phyloP scores from a whole-genome alignment of 2,113 vertebrate genomes.

The Scomber colias region DNA sequence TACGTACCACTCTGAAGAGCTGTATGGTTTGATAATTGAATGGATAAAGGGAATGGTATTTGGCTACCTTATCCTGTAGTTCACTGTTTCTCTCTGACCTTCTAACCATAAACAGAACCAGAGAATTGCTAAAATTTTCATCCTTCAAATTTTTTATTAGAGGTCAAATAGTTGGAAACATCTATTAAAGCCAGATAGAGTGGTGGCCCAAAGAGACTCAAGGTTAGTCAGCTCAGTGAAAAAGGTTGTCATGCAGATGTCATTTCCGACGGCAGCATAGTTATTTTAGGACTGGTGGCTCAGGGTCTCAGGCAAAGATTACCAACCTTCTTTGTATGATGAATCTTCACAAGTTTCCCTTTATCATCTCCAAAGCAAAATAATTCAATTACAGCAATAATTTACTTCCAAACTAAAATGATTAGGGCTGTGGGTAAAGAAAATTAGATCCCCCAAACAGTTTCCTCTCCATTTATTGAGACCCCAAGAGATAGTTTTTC shows the following conservation, averaged over 20 bases:
- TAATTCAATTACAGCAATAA: too few relatives aligned
- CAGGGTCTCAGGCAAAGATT: neutral
- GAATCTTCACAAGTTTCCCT: neutral
- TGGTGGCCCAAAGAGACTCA: neutral
- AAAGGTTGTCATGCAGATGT: constrained; percentile 3
- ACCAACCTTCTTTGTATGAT: neutral
- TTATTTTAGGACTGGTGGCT: neutral
- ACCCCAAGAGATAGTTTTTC: neutral
- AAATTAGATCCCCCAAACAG: neutral
- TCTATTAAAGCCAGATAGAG: neutral
- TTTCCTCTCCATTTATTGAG: neutral
- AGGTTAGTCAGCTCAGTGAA: constrained; percentile 6
- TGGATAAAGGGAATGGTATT: too few relatives aligned
- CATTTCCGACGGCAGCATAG: constrained; percentile 2
- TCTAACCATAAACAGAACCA: neutral
- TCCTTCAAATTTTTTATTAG: neutral
- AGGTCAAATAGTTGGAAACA: neutral
- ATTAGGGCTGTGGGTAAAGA: too few relatives aligned
- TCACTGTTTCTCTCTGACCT: neutral
- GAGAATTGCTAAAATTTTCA: neutral
- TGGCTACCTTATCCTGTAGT: too few relatives aligned
- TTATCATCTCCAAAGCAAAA: constrained; percentile 10
- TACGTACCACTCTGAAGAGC: too few relatives aligned
- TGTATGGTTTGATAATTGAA: too few relatives aligned
- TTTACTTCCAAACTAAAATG: too few relatives aligned